Evolutionary conservation across 1,140 invertebrate genomes (phyloP).

Genomic region (Paralvinella palmiformis): DNA sequence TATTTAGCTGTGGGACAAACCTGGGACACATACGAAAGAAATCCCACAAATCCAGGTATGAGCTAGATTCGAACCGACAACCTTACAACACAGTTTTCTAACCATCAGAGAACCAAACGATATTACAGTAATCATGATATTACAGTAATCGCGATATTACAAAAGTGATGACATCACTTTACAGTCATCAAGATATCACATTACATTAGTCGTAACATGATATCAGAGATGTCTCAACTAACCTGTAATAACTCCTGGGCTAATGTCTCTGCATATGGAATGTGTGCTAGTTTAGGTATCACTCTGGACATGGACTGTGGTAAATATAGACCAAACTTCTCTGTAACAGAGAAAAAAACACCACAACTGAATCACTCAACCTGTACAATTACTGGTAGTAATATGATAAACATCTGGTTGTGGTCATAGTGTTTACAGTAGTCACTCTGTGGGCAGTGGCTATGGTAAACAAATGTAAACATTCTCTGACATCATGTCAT

Average conservation of each 20-base stretch:
- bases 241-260: constrained; percentile 72
- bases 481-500: background rate
- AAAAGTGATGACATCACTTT: background rate
- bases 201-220: background rate
- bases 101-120: background rate
- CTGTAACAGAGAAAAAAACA: constrained; percentile 46
- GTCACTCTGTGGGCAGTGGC: background rate
- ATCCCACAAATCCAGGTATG: too few relatives aligned
- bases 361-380: background rate
- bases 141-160: background rate
- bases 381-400: background rate
- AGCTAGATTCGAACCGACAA: too few relatives aligned
- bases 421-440: background rate
- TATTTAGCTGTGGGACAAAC: too few relatives aligned
- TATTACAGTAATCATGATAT: background rate
- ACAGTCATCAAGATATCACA: background rate
- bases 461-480: background rate
- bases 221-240: constrained; percentile 17
- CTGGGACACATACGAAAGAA: too few relatives aligned
- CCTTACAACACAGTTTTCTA: background rate
- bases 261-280: constrained; percentile 79
- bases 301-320: constrained; percentile 72
- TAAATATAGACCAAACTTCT: constrained; percentile 71
- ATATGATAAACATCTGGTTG: background rate
- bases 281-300: constrained; percentile 81